Base-by-base conservation (phyloP, 2,888 invertebrate genomes). In the Ochlodes sylvanus region DNA sequence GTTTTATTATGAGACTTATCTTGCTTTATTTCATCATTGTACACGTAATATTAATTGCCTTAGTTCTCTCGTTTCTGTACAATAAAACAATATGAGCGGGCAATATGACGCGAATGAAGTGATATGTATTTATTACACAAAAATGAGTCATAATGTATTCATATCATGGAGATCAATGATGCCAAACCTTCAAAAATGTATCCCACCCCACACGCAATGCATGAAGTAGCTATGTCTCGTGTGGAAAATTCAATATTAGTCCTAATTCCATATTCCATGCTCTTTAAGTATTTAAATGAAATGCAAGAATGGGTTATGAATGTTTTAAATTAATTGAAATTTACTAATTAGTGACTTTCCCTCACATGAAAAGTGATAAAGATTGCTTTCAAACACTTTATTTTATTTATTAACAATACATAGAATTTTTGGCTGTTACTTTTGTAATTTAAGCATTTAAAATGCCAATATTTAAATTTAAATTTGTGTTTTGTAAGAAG, bases 381-480 rank as follows among this genome's bases (percentile, higher is more conserved):
- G 2, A 44, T 10, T 15, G 2, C 5, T 27, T 27, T 27, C 27
- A 27, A 27, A 27, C 27, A 27, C 5, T 27, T 27, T 27, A 27
- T 27, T 27, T n/a, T n/a, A n/a, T n/a, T n/a, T n/a, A n/a, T n/a
- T n/a, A n/a, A 15, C 15, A 47, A 41, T 58, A 21, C 47, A 38
- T 57, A 58, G 7, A 50, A 41, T 41, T 52, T 50, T 65, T 58
- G 57, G 65, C 65, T 58, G 65, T 65, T 65, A 47, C 21, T 34
- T 56, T 34, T 38, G 56, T 44, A 65, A 17, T 50, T 21, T 21
- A 63, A 47, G 65, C 66, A 66, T 66, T 66, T 66, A 66, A 58
- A 65, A 66, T 66, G 66, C 66, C 58, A 52, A 54, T 66, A 42
- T 52, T 66, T 52, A n/a, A 41, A 58, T 64, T 50, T 65, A 65